A percentile compares a stretch with the other conserved stretches of the same genome.
phyloP scores from a whole-genome alignment of 2,888 invertebrate species.

The Ochropacha duplaris region DNA sequence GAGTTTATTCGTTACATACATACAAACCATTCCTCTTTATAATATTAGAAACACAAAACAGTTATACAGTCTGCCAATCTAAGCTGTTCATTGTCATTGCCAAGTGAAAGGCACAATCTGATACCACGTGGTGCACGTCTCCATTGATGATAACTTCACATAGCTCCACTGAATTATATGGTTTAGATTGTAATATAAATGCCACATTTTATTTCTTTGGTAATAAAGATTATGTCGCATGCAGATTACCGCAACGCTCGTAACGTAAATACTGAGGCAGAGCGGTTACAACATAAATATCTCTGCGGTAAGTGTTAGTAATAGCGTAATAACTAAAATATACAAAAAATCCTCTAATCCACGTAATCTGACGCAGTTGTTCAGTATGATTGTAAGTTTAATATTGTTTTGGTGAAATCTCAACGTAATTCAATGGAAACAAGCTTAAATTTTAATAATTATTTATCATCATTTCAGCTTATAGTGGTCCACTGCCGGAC shows the following conservation, averaged over 20 bases:
- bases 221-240: slow-evolving; percentile 9
- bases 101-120: slow-evolving; percentile 33
- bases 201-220: background rate
- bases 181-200: background rate
- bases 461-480: too few species aligned
- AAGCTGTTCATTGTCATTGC: slow-evolving; percentile 34
- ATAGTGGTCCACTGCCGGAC: too few species aligned
- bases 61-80: slow-evolving; percentile 3
- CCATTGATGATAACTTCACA: slow-evolving; percentile 2
- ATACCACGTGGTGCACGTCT: slow-evolving; percentile 1
- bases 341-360: too few species aligned
- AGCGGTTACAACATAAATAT: background rate
- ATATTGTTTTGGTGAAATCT: too few species aligned
- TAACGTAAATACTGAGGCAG: background rate
- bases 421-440: too few species aligned
- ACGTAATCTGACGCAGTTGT: background rate
- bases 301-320: background rate
- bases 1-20: too few species aligned
- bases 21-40: too few species aligned
- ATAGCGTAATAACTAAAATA: background rate
- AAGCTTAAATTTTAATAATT: too few species aligned
- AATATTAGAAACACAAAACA: too few species aligned
- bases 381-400: too few species aligned
- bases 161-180: background rate
- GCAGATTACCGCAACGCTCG: slow-evolving; percentile 7